Base-by-base conservation (phyloP, 2,797 vertebrate genomes). In the Esox lucius region DNA sequence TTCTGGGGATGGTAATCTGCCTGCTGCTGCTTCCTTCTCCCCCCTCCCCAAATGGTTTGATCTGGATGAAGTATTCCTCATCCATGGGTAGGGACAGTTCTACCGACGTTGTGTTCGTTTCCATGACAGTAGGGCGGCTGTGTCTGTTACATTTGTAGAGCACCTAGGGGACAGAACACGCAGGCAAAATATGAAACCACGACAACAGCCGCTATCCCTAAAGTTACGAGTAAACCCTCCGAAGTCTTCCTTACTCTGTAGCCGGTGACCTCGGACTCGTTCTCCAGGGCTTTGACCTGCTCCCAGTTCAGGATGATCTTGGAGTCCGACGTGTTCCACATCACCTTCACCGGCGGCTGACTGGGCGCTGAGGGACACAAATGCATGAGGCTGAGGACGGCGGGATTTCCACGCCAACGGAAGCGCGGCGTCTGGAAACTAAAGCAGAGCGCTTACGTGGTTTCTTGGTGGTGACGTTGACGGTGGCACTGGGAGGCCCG, bases 241-340 rank as follows among this genome's bases (percentile, higher is more conserved):
- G 1, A 42, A 24, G n/a, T 4, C 24, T 11, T 33, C 87, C 94
- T 92, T 91, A 98, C 98, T 93, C 98, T 98, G 91, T 99, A 99
- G 76, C 98, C 98, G 62, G 95, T 98, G 85, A 99, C 97, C 91
- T 99, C 97, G 0, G 98, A 99, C 91, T 99, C 98, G 9, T 99
- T 97, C 88, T 97, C 97, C 91, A 97, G 89, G 1, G 98, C 96
- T 83, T 96, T 98, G 88, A 99, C 98, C 86, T 96, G 96, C 89
- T 99, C 98, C 98, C 98, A 99, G 91, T 97, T 97, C 83, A 99
- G 83, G 80, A 98, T 94, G 76, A 99, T 97, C 92, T 98, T 98
- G 87, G 97, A 98, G 91, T 98, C 95, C 0, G 95, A 97, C 0
- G 97, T 94, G 83, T 98, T 98, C 98, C 98, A 99, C 87, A 96